These are phyloP conservation scores for Gobionotothen gibberifrons DNA, from an alignment of 2,797 vertebrate species.

Conservation along the genomic window DNA sequence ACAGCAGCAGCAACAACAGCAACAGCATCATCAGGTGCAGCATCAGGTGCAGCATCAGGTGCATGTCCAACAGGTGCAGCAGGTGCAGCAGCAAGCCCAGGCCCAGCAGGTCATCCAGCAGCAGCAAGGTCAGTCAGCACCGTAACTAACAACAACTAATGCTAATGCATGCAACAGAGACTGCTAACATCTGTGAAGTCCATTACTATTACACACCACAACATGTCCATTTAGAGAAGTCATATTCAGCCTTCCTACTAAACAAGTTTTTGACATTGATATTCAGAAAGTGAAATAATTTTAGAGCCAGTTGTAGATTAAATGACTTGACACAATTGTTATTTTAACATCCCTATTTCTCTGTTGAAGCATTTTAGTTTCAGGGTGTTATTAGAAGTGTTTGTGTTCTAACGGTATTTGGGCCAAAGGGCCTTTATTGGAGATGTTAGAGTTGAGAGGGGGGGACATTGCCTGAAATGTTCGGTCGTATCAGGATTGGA, in stretches of 20 bases:
- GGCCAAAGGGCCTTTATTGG: too few relatives aligned
- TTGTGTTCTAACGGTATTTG: too few relatives aligned
- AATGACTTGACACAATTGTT: neutral
- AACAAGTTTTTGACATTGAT: neutral
- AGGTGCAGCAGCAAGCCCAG: constrained; percentile 74
- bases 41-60: constrained; percentile 73
- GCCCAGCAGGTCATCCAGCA: constrained; percentile 91
- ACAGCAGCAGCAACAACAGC: constrained; percentile 71
- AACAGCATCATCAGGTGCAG: constrained; percentile 36
- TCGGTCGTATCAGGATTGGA: too few relatives aligned
- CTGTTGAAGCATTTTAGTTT: neutral
- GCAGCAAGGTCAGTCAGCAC: constrained; percentile 86
- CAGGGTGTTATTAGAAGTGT: neutral
- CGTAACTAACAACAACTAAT: neutral
- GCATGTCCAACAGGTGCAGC: constrained; percentile 81
- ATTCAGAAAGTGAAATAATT: neutral
- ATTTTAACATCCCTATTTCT: neutral
- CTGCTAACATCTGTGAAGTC: neutral
- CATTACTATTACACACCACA: neutral
- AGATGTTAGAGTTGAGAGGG: too few relatives aligned
- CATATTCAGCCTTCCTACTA: neutral
- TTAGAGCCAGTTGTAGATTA: neutral
- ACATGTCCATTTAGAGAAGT: neutral
- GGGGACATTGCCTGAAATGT: too few relatives aligned
- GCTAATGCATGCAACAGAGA: neutral